phyloP scores from a whole-genome alignment of 2,113 vertebrate species.

The Aegotheles bennettii region DNA sequence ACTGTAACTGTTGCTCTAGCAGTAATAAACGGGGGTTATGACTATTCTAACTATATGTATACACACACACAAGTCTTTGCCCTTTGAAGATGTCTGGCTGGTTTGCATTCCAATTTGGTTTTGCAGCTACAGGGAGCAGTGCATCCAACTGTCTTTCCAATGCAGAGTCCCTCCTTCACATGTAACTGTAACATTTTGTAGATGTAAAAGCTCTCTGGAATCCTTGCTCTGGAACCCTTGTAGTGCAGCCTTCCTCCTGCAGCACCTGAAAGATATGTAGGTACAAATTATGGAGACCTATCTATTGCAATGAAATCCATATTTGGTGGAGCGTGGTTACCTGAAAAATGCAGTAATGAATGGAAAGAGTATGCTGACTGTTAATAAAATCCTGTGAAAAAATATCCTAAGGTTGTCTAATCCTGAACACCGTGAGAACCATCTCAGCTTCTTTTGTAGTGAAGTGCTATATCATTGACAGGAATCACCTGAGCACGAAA shows the following conservation, averaged over 20 bases:
- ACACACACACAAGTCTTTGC: not conserved
- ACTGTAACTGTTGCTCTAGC: not conserved
- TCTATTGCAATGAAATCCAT: not conserved
- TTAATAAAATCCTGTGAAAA: not conserved
- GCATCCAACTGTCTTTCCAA: not conserved
- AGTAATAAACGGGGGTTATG: not conserved
- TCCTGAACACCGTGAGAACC: not conserved
- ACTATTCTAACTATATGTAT: not conserved
- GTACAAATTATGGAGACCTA: not conserved
- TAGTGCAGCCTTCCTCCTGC: not conserved
- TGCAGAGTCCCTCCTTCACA: not conserved
- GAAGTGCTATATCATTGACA: not conserved
- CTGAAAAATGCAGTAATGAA: not conserved
- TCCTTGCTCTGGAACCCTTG: not conserved
- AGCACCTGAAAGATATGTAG: not conserved
- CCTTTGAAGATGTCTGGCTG: not conserved
- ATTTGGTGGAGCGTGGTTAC: not conserved
- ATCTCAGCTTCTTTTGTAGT: not conserved
- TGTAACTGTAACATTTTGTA: not conserved
- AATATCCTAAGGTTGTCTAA: not conserved
- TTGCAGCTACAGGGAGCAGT: not conserved
- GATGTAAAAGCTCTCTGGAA: not conserved
- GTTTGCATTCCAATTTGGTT: not conserved
- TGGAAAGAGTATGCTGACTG: not conserved
- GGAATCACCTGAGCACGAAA: not conserved